A percentile compares a stretch with the other conserved stretches of the same genome.
phyloP scores from a whole-genome alignment of 2,113 vertebrate species.

The Ahaetulla prasina region DNA sequence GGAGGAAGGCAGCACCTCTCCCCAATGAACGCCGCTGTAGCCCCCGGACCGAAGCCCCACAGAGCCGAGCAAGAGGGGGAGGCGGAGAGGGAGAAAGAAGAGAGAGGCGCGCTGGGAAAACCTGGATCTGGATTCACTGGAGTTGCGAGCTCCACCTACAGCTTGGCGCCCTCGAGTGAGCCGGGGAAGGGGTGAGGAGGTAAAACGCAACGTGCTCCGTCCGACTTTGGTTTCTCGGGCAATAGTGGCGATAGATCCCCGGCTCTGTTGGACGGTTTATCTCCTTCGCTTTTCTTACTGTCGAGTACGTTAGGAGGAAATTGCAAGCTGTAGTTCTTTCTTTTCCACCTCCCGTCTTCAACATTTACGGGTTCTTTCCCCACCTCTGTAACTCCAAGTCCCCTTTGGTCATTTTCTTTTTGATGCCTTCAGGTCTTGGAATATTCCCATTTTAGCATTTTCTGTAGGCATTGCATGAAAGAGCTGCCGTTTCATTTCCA shows the following conservation, averaged over 20 bases:
- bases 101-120: conserved; percentile 38
- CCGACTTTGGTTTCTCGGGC: background rate
- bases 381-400: background rate
- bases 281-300: background rate
- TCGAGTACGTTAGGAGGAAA: background rate
- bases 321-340: background rate
- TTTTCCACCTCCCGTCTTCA: background rate
- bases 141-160: conserved; percentile 69
- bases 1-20: background rate
- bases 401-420: background rate
- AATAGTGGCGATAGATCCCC: background rate
- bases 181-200: background rate
- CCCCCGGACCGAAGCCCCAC: background rate
- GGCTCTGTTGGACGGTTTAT: background rate
- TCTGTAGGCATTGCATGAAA: background rate
- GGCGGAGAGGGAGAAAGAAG: background rate
- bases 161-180: conserved; percentile 28
- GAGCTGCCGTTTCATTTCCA: background rate
- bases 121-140: conserved; percentile 63
- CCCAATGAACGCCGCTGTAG: background rate
- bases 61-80: conserved; percentile 31
- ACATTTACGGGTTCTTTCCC: background rate
- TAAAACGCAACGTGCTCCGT: background rate
- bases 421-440: background rate
- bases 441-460: background rate